A percentile compares a stretch with the other conserved stretches of the same genome.
phyloP scores from a whole-genome alignment of 2,888 invertebrate genomes.

The Hydraecia micacea region DNA sequence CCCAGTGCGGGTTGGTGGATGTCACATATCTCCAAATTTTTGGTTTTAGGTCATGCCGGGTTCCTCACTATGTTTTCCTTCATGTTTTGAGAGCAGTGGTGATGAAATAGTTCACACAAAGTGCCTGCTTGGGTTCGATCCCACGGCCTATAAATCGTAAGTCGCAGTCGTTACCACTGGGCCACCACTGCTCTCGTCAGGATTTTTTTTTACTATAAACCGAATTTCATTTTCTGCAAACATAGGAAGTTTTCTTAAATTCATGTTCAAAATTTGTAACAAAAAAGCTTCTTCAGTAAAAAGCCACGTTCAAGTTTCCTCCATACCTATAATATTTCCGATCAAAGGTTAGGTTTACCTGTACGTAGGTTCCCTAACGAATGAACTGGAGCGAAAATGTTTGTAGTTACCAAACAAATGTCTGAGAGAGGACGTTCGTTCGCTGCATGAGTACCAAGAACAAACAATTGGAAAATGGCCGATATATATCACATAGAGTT shows the following conservation, averaged over 20 bases:
- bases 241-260: neutral
- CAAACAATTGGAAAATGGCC: conserved; percentile 57
- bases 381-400: conserved; percentile 53
- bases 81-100: neutral
- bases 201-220: conserved; percentile 2
- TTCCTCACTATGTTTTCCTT: neutral
- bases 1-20: neutral
- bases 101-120: neutral
- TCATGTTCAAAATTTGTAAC: conserved; percentile 26
- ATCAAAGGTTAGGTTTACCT: conserved; percentile 45
- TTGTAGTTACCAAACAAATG: conserved; percentile 58
- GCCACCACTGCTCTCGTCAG: neutral
- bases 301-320: conserved; percentile 25
- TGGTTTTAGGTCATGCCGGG: neutral
- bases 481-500: conserved; percentile 36
- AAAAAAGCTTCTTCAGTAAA: conserved; percentile 33
- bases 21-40: neutral
- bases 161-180: neutral
- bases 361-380: conserved; percentile 33
- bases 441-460: conserved; percentile 40
- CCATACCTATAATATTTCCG: conserved; percentile 25
- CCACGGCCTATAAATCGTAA: neutral
- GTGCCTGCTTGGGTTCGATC: neutral
- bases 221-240: neutral
- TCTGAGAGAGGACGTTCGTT: conserved; percentile 31